Evolutionary conservation across 2,113 vertebrate genomes (phyloP), one percentile per base, ranked within the genome.

Genomic region (Saimiri boliviensis): DNA sequence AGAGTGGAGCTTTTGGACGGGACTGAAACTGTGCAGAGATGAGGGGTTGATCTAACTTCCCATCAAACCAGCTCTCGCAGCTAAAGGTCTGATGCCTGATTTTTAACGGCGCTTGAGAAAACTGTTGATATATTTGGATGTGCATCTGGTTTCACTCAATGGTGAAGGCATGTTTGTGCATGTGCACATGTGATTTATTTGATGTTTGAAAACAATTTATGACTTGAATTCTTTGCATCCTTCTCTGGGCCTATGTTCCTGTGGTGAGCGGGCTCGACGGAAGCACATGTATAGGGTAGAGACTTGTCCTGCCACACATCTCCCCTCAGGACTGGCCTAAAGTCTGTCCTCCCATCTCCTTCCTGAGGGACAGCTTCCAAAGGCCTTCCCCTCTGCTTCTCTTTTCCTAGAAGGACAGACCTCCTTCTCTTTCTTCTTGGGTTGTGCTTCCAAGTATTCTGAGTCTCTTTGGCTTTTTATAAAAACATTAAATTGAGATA

Each of bases 121-220:
- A 87, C 74, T 7, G 60, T 74, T 32, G 81, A 88, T 81, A 77
- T 35, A 13, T 92, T 92, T 88, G 88, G 80, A 90, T 2, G 2
- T 1, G 76, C 14, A 35, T 71, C 95, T 98, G 97, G 94, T 60
- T 97, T 97, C 16, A 58, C 88, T 96, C 93, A 90, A 1, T 85
- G 52, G 81, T 95, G 85, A 97, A 94, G 81, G 66, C 37, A 2
- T 98, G 91, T 96, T 97, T 97, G 93, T 96, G 60, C 52, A 35
- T 88, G 87, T 42, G 76, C 37, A 8, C 23, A 16, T 52, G 60
- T 96, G 94, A 98, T 96, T 97, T 96, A 95, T 98, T 89, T 96
- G 95, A 95, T 98, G 70, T 68, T 93, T 95, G 45, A 87, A 97
- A 98, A 93, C 47, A 96, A 96, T 94, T 98, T 97, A 96, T 83